phyloP scores from a whole-genome alignment of 2,797 vertebrate species.

The Todus mexicanus region DNA sequence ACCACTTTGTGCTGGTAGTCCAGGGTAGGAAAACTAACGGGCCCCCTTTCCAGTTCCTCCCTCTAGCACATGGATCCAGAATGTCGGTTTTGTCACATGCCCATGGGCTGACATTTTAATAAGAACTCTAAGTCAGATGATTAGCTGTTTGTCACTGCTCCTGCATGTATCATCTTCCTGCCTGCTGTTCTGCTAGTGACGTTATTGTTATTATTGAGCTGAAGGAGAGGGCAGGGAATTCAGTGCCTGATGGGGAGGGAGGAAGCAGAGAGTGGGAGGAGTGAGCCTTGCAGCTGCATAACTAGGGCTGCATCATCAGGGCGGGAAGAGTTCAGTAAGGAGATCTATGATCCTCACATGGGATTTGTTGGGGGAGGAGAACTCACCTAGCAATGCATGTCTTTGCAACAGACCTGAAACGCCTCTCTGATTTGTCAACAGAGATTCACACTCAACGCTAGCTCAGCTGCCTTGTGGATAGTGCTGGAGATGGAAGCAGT shows the following conservation, averaged over 20 bases:
- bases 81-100: not conserved
- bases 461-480: not conserved
- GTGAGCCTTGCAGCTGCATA: not conserved
- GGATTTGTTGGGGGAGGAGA: not conserved
- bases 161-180: constrained; percentile 39
- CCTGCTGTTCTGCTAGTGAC: not conserved
- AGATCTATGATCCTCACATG: not conserved
- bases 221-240: not conserved
- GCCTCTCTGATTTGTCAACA: not conserved
- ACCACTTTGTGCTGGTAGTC: not conserved
- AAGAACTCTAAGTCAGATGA: not conserved
- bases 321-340: not conserved
- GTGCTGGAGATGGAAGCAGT: not conserved
- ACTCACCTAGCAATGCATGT: not conserved
- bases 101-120: constrained; percentile 11
- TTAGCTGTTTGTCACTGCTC: not conserved
- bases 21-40: not conserved
- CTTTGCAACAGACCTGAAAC: not conserved
- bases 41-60: not conserved
- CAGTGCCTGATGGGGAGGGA: not conserved
- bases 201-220: not conserved
- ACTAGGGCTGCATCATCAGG: not conserved
- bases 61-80: not conserved
- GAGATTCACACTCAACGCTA: not conserved
- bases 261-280: not conserved